A percentile compares a stretch with the other conserved stretches of the same genome.
These are phyloP conservation scores for Phania funesta DNA, from an alignment of 2,888 invertebrate species.

Conservation along the genomic window DNA sequence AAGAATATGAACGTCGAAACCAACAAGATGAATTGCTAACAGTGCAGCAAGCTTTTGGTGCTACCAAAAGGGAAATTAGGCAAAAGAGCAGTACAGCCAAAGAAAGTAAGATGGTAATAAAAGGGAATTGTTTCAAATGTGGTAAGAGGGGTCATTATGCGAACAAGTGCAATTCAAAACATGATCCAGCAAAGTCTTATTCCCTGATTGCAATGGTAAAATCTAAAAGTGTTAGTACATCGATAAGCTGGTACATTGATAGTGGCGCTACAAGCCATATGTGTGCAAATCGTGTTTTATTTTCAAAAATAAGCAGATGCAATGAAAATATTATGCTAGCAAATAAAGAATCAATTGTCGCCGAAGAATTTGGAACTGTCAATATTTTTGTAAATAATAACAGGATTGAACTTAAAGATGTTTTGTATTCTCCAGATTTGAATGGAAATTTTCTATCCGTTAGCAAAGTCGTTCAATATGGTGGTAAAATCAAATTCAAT, in stretches of 20 bases:
- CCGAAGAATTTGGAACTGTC: background rate
- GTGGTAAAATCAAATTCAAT: conserved; percentile 6
- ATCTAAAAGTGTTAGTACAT: background rate
- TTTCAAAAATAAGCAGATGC: background rate
- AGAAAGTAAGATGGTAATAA: too few species aligned
- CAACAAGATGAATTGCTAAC: too few species aligned
- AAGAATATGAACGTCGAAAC: too few species aligned
- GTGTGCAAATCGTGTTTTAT: conserved; percentile 4
- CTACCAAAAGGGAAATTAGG: too few species aligned
- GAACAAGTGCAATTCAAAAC: too few species aligned
- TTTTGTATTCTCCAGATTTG: conserved; percentile 18
- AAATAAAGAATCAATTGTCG: background rate
- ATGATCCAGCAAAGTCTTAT: too few species aligned
- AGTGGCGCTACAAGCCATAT: conserved; percentile 20
- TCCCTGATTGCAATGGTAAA: too few species aligned
- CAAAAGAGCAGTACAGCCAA: too few species aligned
- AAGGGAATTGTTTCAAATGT: too few species aligned
- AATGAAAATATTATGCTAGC: background rate
- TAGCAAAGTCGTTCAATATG: conserved; percentile 10
- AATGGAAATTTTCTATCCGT: conserved; percentile 23
- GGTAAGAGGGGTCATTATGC: too few species aligned
- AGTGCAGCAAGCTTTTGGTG: too few species aligned
- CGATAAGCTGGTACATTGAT: conserved; percentile 11
- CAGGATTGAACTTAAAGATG: conserved; percentile 20
- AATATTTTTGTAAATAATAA: background rate